Conservation (phyloP, 2,888 invertebrate genomes). For the Gari tellinella region DNA sequence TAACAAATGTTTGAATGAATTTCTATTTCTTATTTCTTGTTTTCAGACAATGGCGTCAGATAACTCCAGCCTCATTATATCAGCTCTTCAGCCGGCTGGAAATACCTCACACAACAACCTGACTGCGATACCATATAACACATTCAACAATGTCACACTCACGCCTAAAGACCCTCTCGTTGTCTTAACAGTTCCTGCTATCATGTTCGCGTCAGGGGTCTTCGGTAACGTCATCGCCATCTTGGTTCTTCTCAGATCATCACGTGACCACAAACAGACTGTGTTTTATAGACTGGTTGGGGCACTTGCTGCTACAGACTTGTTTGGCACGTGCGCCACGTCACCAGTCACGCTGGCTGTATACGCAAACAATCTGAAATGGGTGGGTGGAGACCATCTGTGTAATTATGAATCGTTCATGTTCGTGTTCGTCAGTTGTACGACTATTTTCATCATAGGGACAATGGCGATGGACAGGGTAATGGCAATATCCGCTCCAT, state of each 20-base stretch:
- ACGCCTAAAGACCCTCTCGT: no score
- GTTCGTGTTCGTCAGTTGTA: constrained; percentile 79
- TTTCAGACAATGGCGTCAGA: no score
- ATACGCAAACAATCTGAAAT: constrained; percentile 72
- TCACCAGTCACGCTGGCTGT: constrained; percentile 71
- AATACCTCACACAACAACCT: no score
- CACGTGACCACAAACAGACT: constrained; percentile 75
- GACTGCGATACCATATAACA: no score
- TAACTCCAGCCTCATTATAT: no score
- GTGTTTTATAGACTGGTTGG: constrained; percentile 82
- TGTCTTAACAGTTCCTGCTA: constrained; percentile 20
- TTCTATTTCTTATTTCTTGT: no score
- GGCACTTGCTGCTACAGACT: constrained; percentile 80
- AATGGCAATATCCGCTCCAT: constrained; percentile 77
- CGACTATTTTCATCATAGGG: constrained; percentile 81
- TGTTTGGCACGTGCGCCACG: constrained; percentile 79
- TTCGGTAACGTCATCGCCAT: constrained; percentile 82
- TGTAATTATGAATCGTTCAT: constrained; percentile 82
- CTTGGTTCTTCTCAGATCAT: constrained; percentile 74
- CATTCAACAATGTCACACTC: no score
- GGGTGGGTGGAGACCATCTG: constrained; percentile 75
- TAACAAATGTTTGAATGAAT: no score
- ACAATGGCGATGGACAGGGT: constrained; percentile 83
- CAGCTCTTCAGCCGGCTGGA: no score
- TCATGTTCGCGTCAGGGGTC: constrained; percentile 73